Base-by-base conservation (phyloP, 2,888 invertebrate genomes). In the Ochropleura plecta region DNA sequence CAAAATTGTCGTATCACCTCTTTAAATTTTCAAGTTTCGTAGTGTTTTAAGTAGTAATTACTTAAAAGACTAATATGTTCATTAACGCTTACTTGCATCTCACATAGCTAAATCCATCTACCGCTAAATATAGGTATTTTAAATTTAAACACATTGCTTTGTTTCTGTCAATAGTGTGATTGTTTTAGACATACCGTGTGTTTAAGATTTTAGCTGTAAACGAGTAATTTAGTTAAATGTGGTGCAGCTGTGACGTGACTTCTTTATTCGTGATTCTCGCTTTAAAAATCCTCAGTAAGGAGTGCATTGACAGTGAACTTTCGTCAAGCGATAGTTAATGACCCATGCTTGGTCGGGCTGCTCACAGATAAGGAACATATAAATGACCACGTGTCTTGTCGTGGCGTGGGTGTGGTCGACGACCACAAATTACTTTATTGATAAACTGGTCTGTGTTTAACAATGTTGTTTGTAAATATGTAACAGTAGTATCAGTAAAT, bases 331-430 rank as follows among this genome's bases (percentile, higher is more conserved):
- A 85, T 86, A 83, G 85, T 84, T 88, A 87, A 90, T 86, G 88
- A 86, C 81, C 85, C 81, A 70, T 82, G 77, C 79, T 78, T 85
- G 81, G 72, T 78, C 57, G 49, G 74, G 81, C 49, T 77, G 51
- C 51, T 70, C 64, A 70, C 84, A 84, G 91, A 91, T 91, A 91
- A 90, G 86, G 79, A 46, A 72, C 53, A 70, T 83, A 91, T 88
- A 88, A 88, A 88, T 85, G 86, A 88, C 87, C 89, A 88, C 88
- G 86, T 90, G 89, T 85, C 88, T 85, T 89, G 88, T 84, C 76
- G 76, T 66, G 69, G 81, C 79, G 83, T 80, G 81, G 84, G 86
- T 81, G 83, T 73, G 75, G 79, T 64, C 44, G 63, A 57, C 42
- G 77, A 79, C 67, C 73, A 82, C 78, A 75, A 69, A 73, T 77